Evolutionary conservation across 2,113 vertebrate species (phyloP).

Genomic region (Mus pahari): DNA sequence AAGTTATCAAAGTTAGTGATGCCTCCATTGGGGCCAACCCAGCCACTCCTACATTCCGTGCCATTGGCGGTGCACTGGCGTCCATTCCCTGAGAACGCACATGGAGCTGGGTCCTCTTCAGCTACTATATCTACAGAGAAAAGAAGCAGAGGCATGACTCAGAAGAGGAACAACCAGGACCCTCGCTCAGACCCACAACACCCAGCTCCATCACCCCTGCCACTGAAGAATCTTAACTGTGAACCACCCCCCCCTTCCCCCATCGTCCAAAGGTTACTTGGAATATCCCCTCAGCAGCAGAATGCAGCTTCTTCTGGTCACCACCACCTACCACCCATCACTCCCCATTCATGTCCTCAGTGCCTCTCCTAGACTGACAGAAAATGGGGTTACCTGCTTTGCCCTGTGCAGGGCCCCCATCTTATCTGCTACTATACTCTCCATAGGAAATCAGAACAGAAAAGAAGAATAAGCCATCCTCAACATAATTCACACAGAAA

Average conservation of each 20-base stretch:
- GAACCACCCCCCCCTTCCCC: no score
- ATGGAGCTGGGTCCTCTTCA: constrained; percentile 97
- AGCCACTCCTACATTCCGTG: constrained; percentile 96
- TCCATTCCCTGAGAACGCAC: constrained; percentile 97
- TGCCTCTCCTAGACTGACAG: not conserved
- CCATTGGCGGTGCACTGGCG: constrained; percentile 95
- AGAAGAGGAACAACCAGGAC: no score
- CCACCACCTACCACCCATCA: fast-evolving
- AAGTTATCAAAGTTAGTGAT: constrained; percentile 99
- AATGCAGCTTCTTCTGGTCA: not conserved
- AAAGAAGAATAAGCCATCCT: not conserved
- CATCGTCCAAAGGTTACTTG: not conserved
- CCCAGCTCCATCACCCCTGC: fast-evolving
- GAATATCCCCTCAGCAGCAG: not conserved
- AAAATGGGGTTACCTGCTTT: not conserved
- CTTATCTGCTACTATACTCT: not conserved
- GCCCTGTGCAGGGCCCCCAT: not conserved
- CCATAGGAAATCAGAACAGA: not conserved
- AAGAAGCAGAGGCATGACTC: not conserved
- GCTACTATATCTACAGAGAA: constrained; percentile 89
- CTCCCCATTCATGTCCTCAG: not conserved
- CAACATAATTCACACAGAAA: not conserved
- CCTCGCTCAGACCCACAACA: no score
- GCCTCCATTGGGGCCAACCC: constrained; percentile 97
- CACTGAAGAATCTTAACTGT: not conserved